A percentile compares a stretch with the other conserved stretches of the same genome.
Evolutionary conservation across 2,797 vertebrate genomes (phyloP).

Genomic region (Merluccius polli): DNA sequence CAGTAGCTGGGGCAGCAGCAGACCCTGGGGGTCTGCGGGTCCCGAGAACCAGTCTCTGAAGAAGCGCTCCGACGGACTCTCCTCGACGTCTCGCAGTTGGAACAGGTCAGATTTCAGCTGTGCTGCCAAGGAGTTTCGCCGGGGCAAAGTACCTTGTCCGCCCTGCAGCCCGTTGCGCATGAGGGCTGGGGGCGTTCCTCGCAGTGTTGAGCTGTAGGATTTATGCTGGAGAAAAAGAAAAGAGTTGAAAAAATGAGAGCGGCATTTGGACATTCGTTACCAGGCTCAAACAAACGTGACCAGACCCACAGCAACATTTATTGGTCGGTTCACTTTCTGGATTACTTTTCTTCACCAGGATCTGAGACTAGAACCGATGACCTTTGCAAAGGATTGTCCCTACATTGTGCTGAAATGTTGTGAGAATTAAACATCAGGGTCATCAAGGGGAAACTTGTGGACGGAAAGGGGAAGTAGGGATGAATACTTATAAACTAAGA

Average conservation of each 20-base stretch:
- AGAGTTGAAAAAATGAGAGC: not conserved
- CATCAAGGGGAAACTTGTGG: not conserved
- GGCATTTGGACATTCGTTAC: not conserved
- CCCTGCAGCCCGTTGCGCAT: constrained; percentile 78
- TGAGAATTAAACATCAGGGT: not conserved
- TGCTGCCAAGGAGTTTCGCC: constrained; percentile 83
- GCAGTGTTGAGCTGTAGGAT: constrained; percentile 85
- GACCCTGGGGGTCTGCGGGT: constrained; percentile 80
- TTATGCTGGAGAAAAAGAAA: constrained; percentile 69
- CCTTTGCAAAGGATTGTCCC: not conserved
- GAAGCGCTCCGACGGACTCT: constrained; percentile 78
- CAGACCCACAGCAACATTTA: not conserved
- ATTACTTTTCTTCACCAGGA: not conserved
- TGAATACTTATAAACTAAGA: not conserved
- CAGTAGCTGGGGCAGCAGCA: constrained; percentile 81
- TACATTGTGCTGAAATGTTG: not conserved
- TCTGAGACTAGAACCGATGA: not conserved
- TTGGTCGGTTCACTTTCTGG: not conserved
- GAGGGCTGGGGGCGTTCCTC: constrained; percentile 67
- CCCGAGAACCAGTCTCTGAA: constrained; percentile 84
- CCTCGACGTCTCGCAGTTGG: constrained; percentile 59
- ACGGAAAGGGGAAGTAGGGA: not conserved
- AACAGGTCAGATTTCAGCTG: constrained; percentile 77
- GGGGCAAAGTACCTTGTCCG: constrained; percentile 71
- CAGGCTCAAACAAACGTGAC: not conserved